Evolutionary conservation across 2,113 vertebrate species (phyloP), one percentile per base, ranked within the genome.

Genomic region (Lates calcarifer): DNA sequence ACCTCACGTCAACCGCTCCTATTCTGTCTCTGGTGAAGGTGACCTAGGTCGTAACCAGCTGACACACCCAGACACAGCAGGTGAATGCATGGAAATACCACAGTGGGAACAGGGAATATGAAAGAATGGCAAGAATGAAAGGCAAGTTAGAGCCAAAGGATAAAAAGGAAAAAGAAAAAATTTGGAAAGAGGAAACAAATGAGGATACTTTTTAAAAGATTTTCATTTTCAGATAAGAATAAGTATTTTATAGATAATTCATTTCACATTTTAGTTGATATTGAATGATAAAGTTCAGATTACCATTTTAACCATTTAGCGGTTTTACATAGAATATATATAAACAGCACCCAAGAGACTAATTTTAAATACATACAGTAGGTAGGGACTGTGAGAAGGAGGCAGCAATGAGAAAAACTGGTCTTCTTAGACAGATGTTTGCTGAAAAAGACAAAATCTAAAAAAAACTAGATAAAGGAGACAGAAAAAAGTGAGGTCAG

Each of bases 1-100:
- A 85, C 76, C 79, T 87, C 67, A 45, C 63, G 78, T 89, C 90
- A 86, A 39, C 43, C 41, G 29, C 81, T 86, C 63, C 55, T 83
- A 83, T 86, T 82, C 72, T 73, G 77, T 87, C 87, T 76, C 87
- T 83, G 85, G 64, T 91, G 89, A 92, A 89, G 90, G 91, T 93
- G 90, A 93, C 93, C 91, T 56, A 55, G 91, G 93, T 93, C 90
- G 82, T 87, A 90, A 88, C 87, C 82, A 41, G 81, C 68, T 86
- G 90, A 92, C 91, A 89, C 84, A 89, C 77, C 84, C 86, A 77
- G 81, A 81, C 83, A 77, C 87, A 91, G 91, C 91, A 92, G 90
- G 92, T 92, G 92, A 91, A 92, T 3, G 79, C 43, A 18, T 61
- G 66, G 63, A 87, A 82, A 85, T 24, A 60, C 75, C 82, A 83